Base-by-base conservation (phyloP, 2,888 invertebrate genomes). In the Philopedon plagiatum region DNA sequence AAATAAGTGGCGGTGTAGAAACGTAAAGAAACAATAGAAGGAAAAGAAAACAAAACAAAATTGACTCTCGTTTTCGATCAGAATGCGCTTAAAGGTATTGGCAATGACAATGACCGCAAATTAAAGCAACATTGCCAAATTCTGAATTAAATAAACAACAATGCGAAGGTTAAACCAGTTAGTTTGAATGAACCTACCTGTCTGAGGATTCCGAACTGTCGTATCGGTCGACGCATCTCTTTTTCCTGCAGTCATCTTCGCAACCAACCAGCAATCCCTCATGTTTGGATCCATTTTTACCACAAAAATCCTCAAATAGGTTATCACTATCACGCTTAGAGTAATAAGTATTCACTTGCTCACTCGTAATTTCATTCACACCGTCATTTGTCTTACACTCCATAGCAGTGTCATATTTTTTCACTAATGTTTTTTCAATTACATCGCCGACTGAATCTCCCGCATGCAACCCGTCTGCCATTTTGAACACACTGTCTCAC, bases 141-240 rank as follows among this genome's bases (percentile, higher is more conserved):
- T 69, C 44, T 63, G 56, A 44, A 39, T 63, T 32, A 54, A 44
- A 63, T 34, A 34, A 57, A 63, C 41, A 62, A 62, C 69, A 63
- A 44, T 57, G 62, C 54, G 32, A 63, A 51, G 51, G 63, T 39
- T 15, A 46, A 32, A 69, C 41, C 21, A 51, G 46, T 56, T 37
- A 49, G 37, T 51, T 61, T 68, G 68, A 68, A 68, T 61, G 61
- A 19, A 72, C 75, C 13, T 65, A 68, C 95, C 95, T 95, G 93
- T 95, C 95, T 87, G 95, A 95, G 83, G 95, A 95, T 88, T 95
- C 95, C 83, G 95, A 95, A 87, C 95, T 95, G 90, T 96, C 95
- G 89, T 94, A 95, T 88, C 95, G 91, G 90, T 95, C 94, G 86
- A 93, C 90, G 87, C 95, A 94, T 87, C 95, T 90, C 88, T 94